Evolutionary conservation across 2,113 vertebrate genomes (phyloP).

Genomic region (Brachyhypopomus occidentalis): DNA sequence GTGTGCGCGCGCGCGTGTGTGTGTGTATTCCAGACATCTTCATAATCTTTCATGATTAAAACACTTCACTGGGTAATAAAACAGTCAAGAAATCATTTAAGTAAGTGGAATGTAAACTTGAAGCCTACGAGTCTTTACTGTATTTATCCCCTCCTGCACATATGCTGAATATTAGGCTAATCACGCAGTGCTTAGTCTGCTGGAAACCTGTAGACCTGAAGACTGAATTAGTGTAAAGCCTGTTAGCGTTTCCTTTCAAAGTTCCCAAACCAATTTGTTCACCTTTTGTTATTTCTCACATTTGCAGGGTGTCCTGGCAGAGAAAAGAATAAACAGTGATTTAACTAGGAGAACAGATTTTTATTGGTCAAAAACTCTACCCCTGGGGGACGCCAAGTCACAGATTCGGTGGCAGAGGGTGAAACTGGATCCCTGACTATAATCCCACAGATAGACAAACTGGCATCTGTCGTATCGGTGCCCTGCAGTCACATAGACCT

Average conservation of each 20-base stretch:
- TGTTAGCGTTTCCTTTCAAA: not conserved
- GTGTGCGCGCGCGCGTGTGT: slow-evolving; percentile 7
- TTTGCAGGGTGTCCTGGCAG: not conserved
- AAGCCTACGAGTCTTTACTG: not conserved
- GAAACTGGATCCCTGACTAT: slow-evolving; percentile 16
- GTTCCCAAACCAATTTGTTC: slow-evolving; percentile 1
- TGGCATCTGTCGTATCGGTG: slow-evolving; percentile 29
- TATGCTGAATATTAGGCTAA: not conserved
- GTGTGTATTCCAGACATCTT: slow-evolving; percentile 2
- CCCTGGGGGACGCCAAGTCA: slow-evolving; percentile 2
- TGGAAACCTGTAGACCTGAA: slow-evolving; percentile 2
- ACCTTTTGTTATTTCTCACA: not conserved
- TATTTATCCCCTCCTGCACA: not conserved
- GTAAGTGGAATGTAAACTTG: not conserved
- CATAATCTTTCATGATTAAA: not conserved
- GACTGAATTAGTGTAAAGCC: not conserved
- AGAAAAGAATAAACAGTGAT: not conserved
- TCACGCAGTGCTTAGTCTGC: not conserved
- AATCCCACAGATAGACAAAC: slow-evolving; percentile 19
- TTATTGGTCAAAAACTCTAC: not conserved
- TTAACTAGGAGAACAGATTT: slow-evolving; percentile 11
- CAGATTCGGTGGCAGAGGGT: slow-evolving; percentile 7
- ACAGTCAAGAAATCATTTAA: not conserved
- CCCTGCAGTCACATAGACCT: slow-evolving; percentile 15
- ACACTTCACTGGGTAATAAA: not conserved